Evolutionary conservation across 2,113 vertebrate species (phyloP), one percentile per base, ranked within the genome.

Genomic region (Halichoeres trimaculatus): DNA sequence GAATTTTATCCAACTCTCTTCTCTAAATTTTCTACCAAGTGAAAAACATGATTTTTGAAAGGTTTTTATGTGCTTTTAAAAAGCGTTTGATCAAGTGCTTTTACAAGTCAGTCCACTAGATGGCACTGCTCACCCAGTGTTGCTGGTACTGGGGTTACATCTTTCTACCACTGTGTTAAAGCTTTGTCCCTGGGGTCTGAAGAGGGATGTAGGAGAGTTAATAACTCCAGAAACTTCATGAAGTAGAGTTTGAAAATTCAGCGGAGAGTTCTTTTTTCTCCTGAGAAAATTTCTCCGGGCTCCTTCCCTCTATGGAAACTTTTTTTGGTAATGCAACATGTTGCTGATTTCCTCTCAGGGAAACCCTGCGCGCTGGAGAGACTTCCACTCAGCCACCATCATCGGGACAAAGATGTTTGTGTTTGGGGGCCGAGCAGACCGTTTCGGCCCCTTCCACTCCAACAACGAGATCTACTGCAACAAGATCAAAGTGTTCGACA

Each of bases 381-480:
- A 99, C 88, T 99, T 99, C 71, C 98, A 99, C 83, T 99, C 98
- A 0, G 98, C 98, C 59, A 99, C 98, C 17, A 96, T 99, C 81
- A 96, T 99, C 56, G 98, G 95, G 55, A 96, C 85, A 51, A 96
- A 96, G 86, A 99, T 99, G 97, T 99, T 96, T 4, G 97, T 99
- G 22, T 99, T 99, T 69, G 97, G 98, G 17, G 98, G 98, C 26
- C 93, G 98, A 26, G 98, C 98, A 0, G 98, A 99, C 90, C 96
- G 96, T 2, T 98, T 98, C 19, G 98, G 98, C 23, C 98, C 97
- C 0, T 98, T 98, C 86, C 98, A 99, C 93, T 99, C 98, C 64
- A 98, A 98, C 95, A 99, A 98, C 5, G 98, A 99, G 93, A 98
- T 99, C 91, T 99, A 99, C 91, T 99, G 98, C 92, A 98, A 99